Evolutionary conservation across 2,113 vertebrate species (phyloP), one percentile per base, ranked within the genome.

Genomic region (Aegotheles bennettii): DNA sequence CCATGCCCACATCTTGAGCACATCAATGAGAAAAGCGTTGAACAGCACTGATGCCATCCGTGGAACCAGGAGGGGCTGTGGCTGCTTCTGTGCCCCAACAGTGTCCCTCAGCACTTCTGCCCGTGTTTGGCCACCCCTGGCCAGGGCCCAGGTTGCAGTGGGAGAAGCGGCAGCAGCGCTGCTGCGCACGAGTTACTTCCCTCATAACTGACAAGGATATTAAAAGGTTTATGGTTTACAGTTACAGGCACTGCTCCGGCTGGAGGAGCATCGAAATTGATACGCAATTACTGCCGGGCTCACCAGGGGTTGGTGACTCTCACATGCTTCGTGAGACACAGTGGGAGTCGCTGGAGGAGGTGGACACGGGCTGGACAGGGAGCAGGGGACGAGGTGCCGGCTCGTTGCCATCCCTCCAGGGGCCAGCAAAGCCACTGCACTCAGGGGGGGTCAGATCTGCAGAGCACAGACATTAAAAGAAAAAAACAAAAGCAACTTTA

Each of bases 291-390:
- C 69, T 59, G 68, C 94, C 3, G 7, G 40, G 79, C 85, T 48
- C 19, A 35, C 91, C 87, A 57, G 31, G 78, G 93, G 71, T 43
- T 48, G 84, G 77, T 40, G 93, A 38, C 86, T 92, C 63, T 93
- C 79, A 47, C 79, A 26, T 90, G 95, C 86, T 79, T 74, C 14
- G 13, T 33, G 95, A 85, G 96, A 68, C 96, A 87, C 16, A 84
- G 91, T 89, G 95, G 95, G 53, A 63, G 70, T 71, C 28, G 23
- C 78, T 93, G 97, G 97, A 94, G 76, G 16, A 59, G 48, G n/a
- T n/a, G 54, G 94, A 89, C 94, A 89, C 82, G 65, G 26, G 91
- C 28, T 1, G 28, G 97, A 85, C 82, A 50, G 64, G 68, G 92
- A 90, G 88, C 90, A 38, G 76, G 76, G 78, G 60, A 47, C 31